Evolutionary conservation across 2,888 invertebrate species (phyloP), one percentile per base, ranked within the genome.

Genomic region (Xanthia togata): DNA sequence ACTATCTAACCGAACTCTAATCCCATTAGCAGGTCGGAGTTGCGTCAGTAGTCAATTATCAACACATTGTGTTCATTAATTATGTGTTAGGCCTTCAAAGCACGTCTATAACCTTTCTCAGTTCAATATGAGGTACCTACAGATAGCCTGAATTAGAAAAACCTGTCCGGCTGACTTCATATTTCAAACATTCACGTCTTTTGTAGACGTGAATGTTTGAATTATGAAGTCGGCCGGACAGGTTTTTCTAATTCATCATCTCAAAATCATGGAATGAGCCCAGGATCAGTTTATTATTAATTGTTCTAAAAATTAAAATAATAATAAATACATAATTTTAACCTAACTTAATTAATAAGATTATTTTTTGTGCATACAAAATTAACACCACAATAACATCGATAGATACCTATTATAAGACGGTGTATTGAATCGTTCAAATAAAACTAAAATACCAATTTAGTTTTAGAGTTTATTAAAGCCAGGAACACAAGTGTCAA

Each of bases 401-500:
- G 14, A 17, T 20, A 20, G 8, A 50, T 41, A n/a, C n/a, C n/a
- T n/a, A 47, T 6, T 59, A 11, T n/a, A 23, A n/a, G 9, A 3
- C 0, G 41, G 4, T 41, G 20, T 53, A 12, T 38, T 14, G 6
- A 44, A 76, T 68, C 11, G 4, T 26, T 47, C 0, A 78, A 78
- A 73, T 73, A 65, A 86, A 83, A 83, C 73, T 9, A 44, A 41
- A 31, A 50, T 17, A 31, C 55, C 0, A 41, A 69, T 83, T 85
- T 74, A 82, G 65, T 91, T 91, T 92, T 91, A 93, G 90, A 93
- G 89, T 96, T 95, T 94, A 94, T 95, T 95, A 94, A 95, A 95
- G 94, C 96, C 95, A 95, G 93, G 94, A 95, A 95, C 96, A 95
- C 95, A 95, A 93, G 92, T 93, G 91, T 93, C 88, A 93, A 91